A percentile compares a stretch with the other conserved stretches of the same genome.
These are phyloP conservation scores for Heterodera schachtii DNA, from an alignment of 1,140 invertebrate species.

Conservation along the genomic window DNA sequence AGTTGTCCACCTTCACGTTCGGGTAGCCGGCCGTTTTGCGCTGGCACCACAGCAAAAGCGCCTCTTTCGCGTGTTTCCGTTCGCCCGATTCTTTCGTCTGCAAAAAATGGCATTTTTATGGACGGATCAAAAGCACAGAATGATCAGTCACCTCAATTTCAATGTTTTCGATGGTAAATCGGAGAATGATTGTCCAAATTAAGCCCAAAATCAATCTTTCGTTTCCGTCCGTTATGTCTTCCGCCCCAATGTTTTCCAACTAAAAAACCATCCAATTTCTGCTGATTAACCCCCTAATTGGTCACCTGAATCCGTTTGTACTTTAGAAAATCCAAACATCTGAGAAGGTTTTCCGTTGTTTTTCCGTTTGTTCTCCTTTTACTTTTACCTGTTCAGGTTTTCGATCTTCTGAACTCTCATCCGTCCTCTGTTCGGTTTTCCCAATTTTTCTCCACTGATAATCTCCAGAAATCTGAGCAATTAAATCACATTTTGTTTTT, in stretches of 20 bases:
- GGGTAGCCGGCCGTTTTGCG: constrained; percentile 84
- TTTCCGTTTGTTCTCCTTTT: too few relatives aligned
- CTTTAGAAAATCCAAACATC: constrained; percentile 92
- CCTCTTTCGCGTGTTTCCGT: constrained; percentile 98
- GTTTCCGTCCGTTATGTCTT: constrained; percentile 98
- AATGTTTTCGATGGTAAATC: constrained; percentile 85
- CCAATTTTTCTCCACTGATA: constrained; percentile 94
- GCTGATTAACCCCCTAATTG: neutral
- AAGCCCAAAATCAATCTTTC: constrained; percentile 88
- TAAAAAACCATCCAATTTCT: constrained; percentile 64
- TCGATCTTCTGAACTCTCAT: constrained; percentile 99
- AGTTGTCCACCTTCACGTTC: constrained; percentile 80
- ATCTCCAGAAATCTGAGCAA: constrained; percentile 82
- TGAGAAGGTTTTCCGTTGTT: constrained; percentile 64
- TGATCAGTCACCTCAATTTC: constrained; percentile 78
- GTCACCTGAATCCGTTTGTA: constrained; percentile 67
- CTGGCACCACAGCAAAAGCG: constrained; percentile 95
- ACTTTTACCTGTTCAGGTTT: constrained; percentile 80
- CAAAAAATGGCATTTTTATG: neutral
- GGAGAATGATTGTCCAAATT: constrained; percentile 77
- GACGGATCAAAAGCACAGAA: neutral
- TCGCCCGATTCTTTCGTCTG: constrained; percentile 87
- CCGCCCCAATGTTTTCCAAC: constrained; percentile 95
- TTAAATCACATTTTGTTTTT: neutral
- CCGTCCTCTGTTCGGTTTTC: constrained; percentile 90